A percentile compares a stretch with the other conserved stretches of the same genome.
These are phyloP conservation scores for Campylorhamphus procurvoides DNA, from an alignment of 2,113 vertebrate genomes.

Conservation along the genomic window DNA sequence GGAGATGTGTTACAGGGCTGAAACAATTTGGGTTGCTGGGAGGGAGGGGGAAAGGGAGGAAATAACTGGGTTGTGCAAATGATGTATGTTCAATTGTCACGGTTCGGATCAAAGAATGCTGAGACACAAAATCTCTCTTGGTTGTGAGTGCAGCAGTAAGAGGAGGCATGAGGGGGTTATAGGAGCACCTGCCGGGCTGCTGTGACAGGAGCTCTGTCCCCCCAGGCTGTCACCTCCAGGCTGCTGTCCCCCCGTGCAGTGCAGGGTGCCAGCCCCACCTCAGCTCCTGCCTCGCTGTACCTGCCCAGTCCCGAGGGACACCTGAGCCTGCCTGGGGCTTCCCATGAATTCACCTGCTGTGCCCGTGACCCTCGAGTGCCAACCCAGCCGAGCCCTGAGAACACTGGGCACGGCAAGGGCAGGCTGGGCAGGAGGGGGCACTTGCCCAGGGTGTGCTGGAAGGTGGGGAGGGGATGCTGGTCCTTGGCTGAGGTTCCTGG, in stretches of 20 bases:
- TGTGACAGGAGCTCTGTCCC: neutral
- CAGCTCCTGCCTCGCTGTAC: fast-evolving
- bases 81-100: neutral
- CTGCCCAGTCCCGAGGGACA: neutral
- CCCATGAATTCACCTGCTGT: neutral
- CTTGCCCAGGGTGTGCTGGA: slow-evolving; percentile 6
- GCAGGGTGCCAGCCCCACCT: neutral
- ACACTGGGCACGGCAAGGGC: neutral
- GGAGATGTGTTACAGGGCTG: neutral
- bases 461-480: neutral
- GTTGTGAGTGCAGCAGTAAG: neutral
- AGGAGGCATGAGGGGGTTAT: neutral
- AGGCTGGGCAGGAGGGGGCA: slow-evolving; percentile 9
- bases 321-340: neutral
- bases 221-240: neutral
- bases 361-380: neutral
- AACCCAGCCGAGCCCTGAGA: neutral
- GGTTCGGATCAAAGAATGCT: neutral
- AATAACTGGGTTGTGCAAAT: neutral
- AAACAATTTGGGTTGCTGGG: neutral
- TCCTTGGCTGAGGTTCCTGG: neutral
- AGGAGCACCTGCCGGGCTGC: neutral
- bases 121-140: neutral
- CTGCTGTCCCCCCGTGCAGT: neutral
- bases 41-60: neutral